Evolutionary conservation across 92 coral and sea anemone genomes (phyloP), one percentile per base, ranked within the genome.

Genomic region (Porites cylindrica): DNA sequence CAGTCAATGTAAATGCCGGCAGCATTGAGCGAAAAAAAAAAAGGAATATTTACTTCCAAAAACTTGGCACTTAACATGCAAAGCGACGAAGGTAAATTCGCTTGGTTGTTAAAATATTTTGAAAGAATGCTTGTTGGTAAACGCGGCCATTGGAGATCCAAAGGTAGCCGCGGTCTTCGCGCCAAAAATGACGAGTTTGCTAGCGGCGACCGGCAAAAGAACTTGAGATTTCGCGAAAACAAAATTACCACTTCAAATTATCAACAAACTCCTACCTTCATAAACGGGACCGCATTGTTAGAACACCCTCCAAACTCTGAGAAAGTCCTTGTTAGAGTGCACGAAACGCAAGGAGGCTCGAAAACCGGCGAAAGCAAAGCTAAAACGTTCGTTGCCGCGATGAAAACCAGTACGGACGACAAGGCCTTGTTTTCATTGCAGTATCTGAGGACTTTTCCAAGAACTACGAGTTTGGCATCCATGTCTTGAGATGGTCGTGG

Each of bases 321-420:
- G 23, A 94, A 18, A 10, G 95, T 85, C 56, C 76, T 86, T 92
- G 91, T 94, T 13, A 94, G 90, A 10, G 95, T 82, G 77, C 97
- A 94, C 23, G 95, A 79, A 18, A 94, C 95, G 32, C 97, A 94
- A 1, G 97, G 95, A 4, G 97, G 65, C 17, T 92, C 91, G 16
- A 92, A 53, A 51, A 81, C 70, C 75, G 90, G 76, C 17, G 94
- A 91, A 83, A 91, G 69, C 21, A 84, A 53, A 7, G 89, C 82
- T 7, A 91, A 85, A 76, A 88, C 11, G 77, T 87, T 79, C 59
- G 90, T 73, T 8, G 75, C 64, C 20, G 74, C 73, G 21, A 83
- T 20, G 9, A 83, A 83, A 10, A 83, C 20, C 21, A 73, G 65
- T 8, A 32, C 43, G 8, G 26, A 73, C 4, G 87, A 73, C 64